Percentiles rank a stretch among this genome's conserved stretches.
These are phyloP conservation scores for Apogon hyalosoma DNA, from an alignment of 2,797 vertebrate genomes.

Conservation along the genomic window DNA sequence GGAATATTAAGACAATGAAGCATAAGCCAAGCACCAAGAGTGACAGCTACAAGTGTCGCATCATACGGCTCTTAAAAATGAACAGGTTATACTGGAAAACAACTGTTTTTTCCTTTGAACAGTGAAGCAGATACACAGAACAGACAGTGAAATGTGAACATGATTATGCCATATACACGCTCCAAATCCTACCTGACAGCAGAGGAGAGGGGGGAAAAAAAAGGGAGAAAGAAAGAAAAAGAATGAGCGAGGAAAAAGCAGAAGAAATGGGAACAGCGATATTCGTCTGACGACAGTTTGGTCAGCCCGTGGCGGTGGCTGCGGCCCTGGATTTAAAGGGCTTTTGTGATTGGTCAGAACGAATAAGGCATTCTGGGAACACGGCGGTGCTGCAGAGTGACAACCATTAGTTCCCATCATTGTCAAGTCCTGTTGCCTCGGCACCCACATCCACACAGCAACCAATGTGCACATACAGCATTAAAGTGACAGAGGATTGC, in stretches of 20 bases:
- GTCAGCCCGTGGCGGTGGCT: conserved; percentile 64
- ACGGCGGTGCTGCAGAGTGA: conserved; percentile 66
- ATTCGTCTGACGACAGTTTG: conserved; percentile 64
- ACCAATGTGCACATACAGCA: conserved; percentile 85
- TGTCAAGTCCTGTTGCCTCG: conserved; percentile 82
- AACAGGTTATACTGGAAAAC: conserved; percentile 83
- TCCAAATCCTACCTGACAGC: conserved; percentile 76
- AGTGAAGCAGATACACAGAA: conserved; percentile 76
- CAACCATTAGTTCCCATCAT: conserved; percentile 83
- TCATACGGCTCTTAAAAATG: conserved; percentile 84
- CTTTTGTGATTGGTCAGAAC: conserved; percentile 75
- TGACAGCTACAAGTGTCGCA: conserved; percentile 87
- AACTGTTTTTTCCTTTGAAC: conserved; percentile 57
- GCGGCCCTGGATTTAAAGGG: conserved; percentile 60
- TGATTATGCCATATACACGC: conserved; percentile 80
- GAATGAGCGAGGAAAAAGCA: conserved; percentile 35
- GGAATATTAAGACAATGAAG: conserved; percentile 91
- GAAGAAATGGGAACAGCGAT: conserved; percentile 61
- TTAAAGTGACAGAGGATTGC: conserved; percentile 86
- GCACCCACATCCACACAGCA: conserved; percentile 79
- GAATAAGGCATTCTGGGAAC: conserved; percentile 75
- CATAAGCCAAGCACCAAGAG: conserved; percentile 88
- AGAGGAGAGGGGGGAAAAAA: conserved; percentile 25
- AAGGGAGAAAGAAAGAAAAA: conserved; percentile 21
- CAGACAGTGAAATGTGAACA: conserved; percentile 81